Evolutionary conservation across 2,113 vertebrate genomes (phyloP), one percentile per base, ranked within the genome.

Genomic region (Pachyramphus minor): DNA sequence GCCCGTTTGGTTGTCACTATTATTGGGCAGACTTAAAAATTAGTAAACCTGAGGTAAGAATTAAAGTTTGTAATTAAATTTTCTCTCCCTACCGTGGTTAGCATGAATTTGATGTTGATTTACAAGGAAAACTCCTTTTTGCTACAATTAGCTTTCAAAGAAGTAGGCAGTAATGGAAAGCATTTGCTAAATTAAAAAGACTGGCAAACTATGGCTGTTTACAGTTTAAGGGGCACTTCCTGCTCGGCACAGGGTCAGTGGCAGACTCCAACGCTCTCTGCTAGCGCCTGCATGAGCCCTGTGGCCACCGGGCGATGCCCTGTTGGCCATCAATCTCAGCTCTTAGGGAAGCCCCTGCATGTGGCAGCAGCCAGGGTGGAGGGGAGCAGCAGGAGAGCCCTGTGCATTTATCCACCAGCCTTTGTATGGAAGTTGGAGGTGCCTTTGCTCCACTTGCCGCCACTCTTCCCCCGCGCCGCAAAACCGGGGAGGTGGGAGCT

Each of bases 11-110:
- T 90, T 93, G 94, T 96, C 86, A 69, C 62, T 95, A 63, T 88
- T 93, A 96, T 92, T 87, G 81, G 79, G 52, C 71, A 71, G 64
- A 93, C 87, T 94, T 95, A 93, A 87, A 93, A 93, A 95, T 94
- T 82, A 82, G 68, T 90, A 95, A 94, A 87, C 72, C 78, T 84
- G 64, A 96, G 83, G 69, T 93, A 95, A 87, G 73, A 93, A 94
- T 95, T 94, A 47, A 63, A 37, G 25, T 75, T 89, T 91, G 78
- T 91, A 80, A 96, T 94, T 94, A 68, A 92, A 90, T 94, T 96
- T 30, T 94, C 62, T 89, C 80, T 89, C 82, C 64, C 52, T 91
- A 47, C 88, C 13, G 8, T 30, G 77, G 68, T 87, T 74, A 87
- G 64, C 55, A 11, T 52, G 64, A 84, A 82, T 95, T 71, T 89